Percentiles rank a stretch among this genome's conserved stretches.
phyloP scores from a whole-genome alignment of 1,140 invertebrate species.

The Oreohelix idahoensis region DNA sequence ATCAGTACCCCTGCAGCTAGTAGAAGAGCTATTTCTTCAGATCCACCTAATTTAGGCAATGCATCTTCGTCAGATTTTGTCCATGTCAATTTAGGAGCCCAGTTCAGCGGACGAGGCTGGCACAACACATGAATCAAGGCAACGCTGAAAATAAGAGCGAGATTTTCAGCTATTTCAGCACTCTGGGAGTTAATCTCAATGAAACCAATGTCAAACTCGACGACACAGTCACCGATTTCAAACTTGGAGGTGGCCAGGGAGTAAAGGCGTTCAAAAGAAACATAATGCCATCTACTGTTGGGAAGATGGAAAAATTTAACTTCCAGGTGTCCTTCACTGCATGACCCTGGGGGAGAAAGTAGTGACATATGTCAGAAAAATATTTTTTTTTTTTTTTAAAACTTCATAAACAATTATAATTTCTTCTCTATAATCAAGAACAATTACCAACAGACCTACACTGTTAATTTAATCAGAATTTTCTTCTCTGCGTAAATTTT shows the following conservation, averaged over 20 bases:
- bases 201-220: slow-evolving; percentile 47
- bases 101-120: slow-evolving; percentile 60
- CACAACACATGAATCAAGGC: slow-evolving; percentile 66
- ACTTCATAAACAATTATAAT: too few relatives aligned
- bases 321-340: slow-evolving; percentile 59
- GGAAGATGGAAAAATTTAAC: slow-evolving; percentile 57
- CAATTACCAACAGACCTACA: too few relatives aligned
- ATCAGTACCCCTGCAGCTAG: slow-evolving; percentile 61
- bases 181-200: slow-evolving; percentile 47
- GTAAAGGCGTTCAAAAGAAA: slow-evolving; percentile 47
- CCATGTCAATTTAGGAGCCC: slow-evolving; percentile 60
- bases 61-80: slow-evolving; percentile 49
- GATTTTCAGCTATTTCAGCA: slow-evolving; percentile 61
- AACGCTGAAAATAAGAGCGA: slow-evolving; percentile 63
- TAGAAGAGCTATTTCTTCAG: slow-evolving; percentile 59
- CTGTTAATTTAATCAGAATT: too few relatives aligned
- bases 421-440: too few relatives aligned
- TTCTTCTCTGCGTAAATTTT: too few relatives aligned
- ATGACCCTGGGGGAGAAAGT: slow-evolving; percentile 22
- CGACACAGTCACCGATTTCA: slow-evolving; percentile 43
- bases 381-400: too few relatives aligned
- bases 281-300: slow-evolving; percentile 49
- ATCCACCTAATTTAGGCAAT: slow-evolving; percentile 45
- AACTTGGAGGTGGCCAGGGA: slow-evolving; percentile 43
- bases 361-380: too few relatives aligned